These are phyloP conservation scores for Pachliopta kotzebuea DNA, from an alignment of 2,888 invertebrate genomes.

Conservation along the genomic window DNA sequence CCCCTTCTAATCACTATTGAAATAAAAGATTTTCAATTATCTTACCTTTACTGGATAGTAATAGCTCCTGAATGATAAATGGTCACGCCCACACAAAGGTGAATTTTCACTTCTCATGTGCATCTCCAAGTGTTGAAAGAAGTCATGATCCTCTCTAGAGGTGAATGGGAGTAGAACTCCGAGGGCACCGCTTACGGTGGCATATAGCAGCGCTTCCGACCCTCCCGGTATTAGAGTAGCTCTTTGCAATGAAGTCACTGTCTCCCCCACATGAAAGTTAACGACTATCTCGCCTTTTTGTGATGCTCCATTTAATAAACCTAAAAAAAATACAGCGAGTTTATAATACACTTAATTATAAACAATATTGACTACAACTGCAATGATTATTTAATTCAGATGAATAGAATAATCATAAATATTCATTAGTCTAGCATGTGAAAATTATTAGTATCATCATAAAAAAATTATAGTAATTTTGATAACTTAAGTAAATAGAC, in stretches of 20 bases:
- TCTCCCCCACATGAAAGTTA: slow-evolving; percentile 98
- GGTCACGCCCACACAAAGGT: slow-evolving; percentile 98
- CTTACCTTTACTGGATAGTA: slow-evolving; percentile 97
- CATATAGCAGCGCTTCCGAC: slow-evolving; percentile 97
- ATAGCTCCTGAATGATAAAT: slow-evolving; percentile 97
- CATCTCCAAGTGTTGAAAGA: slow-evolving; percentile 99
- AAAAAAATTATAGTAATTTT: slow-evolving; percentile 3
- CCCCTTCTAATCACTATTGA: not conserved
- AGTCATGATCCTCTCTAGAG: slow-evolving; percentile 98
- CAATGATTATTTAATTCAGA: slow-evolving; percentile 43
- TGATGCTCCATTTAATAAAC: slow-evolving; percentile 96
- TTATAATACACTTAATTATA: not conserved
- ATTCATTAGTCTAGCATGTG: slow-evolving; percentile 81
- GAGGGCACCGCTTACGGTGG: slow-evolving; percentile 95
- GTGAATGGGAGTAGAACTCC: slow-evolving; percentile 97
- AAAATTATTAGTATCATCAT: slow-evolving; percentile 64
- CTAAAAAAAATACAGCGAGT: slow-evolving; percentile 55
- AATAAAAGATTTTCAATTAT: no score
- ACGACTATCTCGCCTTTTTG: slow-evolving; percentile 97
- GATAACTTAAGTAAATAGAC: not conserved
- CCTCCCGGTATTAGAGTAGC: slow-evolving; percentile 98
- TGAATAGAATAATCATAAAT: slow-evolving; percentile 59
- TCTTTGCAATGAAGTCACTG: slow-evolving; percentile 96
- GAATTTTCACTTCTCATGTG: slow-evolving; percentile 99
- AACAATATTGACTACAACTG: not conserved